Base-by-base conservation (phyloP, 1,140 invertebrate species). In the Dendroctonus ponderosae region DNA sequence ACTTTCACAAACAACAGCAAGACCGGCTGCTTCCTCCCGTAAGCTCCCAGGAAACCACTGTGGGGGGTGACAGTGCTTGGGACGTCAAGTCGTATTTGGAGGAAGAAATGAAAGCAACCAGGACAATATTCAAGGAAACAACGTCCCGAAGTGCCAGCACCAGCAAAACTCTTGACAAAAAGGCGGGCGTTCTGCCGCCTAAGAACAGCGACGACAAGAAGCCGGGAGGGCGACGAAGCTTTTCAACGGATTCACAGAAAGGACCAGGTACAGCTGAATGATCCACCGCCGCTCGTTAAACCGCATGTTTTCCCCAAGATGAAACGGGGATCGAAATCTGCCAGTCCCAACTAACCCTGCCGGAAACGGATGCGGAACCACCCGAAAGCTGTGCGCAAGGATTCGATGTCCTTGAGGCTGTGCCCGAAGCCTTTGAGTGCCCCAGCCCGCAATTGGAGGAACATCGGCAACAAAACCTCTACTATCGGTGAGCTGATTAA, bases 361-460 rank as follows among this genome's bases (percentile, higher is more conserved):
- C 26, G 1, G 26, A 26, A 26, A 26, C 26, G 26, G 26, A 26
- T 26, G 26, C 26, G 26, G 3, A 26, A 26, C 26, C 26, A 26
- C 26, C 26, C 1, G 26, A 26, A 26, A 26, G 2, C 44, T 11
- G 12, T 12, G 9, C 2, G 12, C 2, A 46, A 11, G 56, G 37
- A 64, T 68, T 56, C 39, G 66, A 63, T 37, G 49, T 68, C 7
- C 44, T 12, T 37, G 40, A 68, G 49, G 66, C 37, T 11, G 41
- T 56, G 12, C 61, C 61, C 6, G 9, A 63, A 42, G 62, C 62
- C 8, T 68, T 63, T 49, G 42, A 49, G 37, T 38, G 44, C 58
- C n/a, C 54, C 7, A 63, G 52, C 26, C 15, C 15, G 8, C 12
- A 59, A 39, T 14, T 65, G 41, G 15, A 54, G 46, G 40, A 57